A percentile compares a stretch with the other conserved stretches of the same genome.
These are phyloP conservation scores for Heliothis subflexa DNA, from an alignment of 1,140 invertebrate genomes.

Conservation along the genomic window DNA sequence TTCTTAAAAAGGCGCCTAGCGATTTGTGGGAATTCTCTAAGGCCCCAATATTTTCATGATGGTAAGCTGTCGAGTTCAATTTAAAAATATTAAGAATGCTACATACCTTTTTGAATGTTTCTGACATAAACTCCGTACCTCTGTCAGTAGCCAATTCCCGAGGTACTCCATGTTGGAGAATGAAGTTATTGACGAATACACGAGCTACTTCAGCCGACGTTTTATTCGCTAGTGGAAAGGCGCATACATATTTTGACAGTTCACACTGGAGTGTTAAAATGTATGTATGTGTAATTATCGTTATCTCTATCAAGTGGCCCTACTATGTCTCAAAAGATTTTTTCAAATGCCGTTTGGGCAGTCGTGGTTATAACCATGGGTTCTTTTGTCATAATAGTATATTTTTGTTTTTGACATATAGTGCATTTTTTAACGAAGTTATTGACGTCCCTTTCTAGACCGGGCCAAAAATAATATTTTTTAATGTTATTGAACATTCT, in stretches of 20 bases:
- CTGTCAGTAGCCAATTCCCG: slow-evolving; percentile 28
- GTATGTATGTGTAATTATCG: slow-evolving; percentile 39
- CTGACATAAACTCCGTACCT: slow-evolving; percentile 43
- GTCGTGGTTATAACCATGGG: slow-evolving; percentile 56
- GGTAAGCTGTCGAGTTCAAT: slow-evolving; percentile 49
- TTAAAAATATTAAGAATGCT: slow-evolving; percentile 43
- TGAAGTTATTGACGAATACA: slow-evolving; percentile 49
- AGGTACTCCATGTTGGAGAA: slow-evolving; percentile 43
- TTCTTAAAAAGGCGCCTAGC: slow-evolving; percentile 51
- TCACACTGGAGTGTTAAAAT: slow-evolving; percentile 53
- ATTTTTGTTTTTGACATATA: slow-evolving; percentile 2
- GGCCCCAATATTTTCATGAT: slow-evolving; percentile 49
- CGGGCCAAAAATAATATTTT: no score
- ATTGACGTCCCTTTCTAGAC: slow-evolving; percentile 17
- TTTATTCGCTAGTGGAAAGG: slow-evolving; percentile 45
- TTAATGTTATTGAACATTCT: no score
- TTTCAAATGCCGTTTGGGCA: slow-evolving; percentile 45
- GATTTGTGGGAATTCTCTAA: slow-evolving; percentile 53
- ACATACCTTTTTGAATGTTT: slow-evolving; percentile 40
- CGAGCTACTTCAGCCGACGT: slow-evolving; percentile 27
- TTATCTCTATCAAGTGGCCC: slow-evolving; percentile 38
- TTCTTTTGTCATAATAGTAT: not conserved
- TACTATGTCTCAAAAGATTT: slow-evolving; percentile 48
- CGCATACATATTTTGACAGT: slow-evolving; percentile 49
- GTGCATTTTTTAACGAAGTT: slow-evolving; percentile 22